Evolutionary conservation across 2,888 invertebrate species (phyloP).

Genomic region (Sesamia inferens): DNA sequence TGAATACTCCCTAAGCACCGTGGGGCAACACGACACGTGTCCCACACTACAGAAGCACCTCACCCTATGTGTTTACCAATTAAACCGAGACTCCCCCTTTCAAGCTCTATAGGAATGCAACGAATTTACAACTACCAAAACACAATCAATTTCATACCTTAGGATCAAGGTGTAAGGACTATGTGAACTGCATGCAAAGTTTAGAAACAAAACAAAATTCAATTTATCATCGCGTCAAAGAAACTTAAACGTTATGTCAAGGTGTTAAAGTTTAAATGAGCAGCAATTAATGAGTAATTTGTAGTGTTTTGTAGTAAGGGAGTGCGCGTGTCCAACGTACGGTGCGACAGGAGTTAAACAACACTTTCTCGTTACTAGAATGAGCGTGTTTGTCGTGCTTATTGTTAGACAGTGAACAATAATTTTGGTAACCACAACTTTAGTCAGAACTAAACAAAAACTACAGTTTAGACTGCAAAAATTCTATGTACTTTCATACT

Average conservation of each 20-base stretch:
- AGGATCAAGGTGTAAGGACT: constrained; percentile 24
- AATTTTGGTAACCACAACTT: neutral
- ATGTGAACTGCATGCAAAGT: constrained; percentile 36
- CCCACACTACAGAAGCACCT: constrained; percentile 58
- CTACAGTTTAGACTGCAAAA: neutral
- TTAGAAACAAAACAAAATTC: constrained; percentile 57
- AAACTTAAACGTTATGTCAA: constrained; percentile 75
- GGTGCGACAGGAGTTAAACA: constrained; percentile 61
- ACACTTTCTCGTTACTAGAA: constrained; percentile 47
- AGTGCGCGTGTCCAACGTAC: constrained; percentile 74
- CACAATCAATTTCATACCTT: constrained; percentile 59
- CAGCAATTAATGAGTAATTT: constrained; percentile 70
- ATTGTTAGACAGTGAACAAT: neutral
- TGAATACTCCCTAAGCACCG: constrained; percentile 52
- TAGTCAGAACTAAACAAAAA: neutral
- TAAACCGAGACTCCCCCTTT: constrained; percentile 76
- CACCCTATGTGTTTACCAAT: constrained; percentile 81
- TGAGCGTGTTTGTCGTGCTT: constrained; percentile 12
- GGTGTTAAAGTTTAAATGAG: constrained; percentile 75
- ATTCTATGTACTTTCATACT: constrained; percentile 1
- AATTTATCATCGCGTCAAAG: constrained; percentile 67
- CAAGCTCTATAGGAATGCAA: constrained; percentile 73
- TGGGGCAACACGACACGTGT: constrained; percentile 57
- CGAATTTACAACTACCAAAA: constrained; percentile 1
- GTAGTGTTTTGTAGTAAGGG: constrained; percentile 68